Base-by-base conservation (phyloP, 2,888 invertebrate genomes). In the Zygaena filipendulae region DNA sequence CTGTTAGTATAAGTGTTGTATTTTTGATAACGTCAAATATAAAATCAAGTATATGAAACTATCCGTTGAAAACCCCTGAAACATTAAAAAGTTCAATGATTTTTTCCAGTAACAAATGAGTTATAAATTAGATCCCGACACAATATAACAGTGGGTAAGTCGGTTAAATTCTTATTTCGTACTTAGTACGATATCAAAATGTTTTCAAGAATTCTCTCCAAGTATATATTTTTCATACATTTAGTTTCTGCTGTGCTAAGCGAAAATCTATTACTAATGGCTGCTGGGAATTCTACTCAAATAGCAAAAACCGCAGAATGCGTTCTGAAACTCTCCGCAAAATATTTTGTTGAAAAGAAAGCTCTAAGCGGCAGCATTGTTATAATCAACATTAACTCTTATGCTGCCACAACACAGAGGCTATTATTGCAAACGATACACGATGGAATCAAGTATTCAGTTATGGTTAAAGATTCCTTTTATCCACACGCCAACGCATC, bases 401-500 rank as follows among this genome's bases (percentile, higher is more conserved):
- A 68, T 47, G 45, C 42, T 1, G 77, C 80, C 0, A 59, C 53
- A 1, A 70, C 71, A 39, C 68, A 79, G 44, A 56, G 49, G 25
- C 56, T 70, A 39, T 48, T 81, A 32, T 61, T 81, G 52, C 54
- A 57, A 38, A 75, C 79, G 8, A 68, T 80, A 32, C 74, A 80
- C 47, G 53, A 60, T 5, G 75, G 77, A 13, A 66, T 63, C 32
- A 67, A 74, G 43, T 81, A 75, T 53, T 75, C 80, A 30, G 59
- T 81, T 38, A 81, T 81, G 81, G 72, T 75, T 43, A 81, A 81
- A 53, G 75, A 81, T 51, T 77, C 79, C 39, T 69, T 62, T 45
- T 71, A 67, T 34, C 59, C 56, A 35, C 81, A 81, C 47, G 69
- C 67, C 29, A 81, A 81, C 51, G 80, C 81, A 29, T 77, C 81